phyloP scores from a whole-genome alignment of 2,113 vertebrate species.

The Pluvianellus socialis region DNA sequence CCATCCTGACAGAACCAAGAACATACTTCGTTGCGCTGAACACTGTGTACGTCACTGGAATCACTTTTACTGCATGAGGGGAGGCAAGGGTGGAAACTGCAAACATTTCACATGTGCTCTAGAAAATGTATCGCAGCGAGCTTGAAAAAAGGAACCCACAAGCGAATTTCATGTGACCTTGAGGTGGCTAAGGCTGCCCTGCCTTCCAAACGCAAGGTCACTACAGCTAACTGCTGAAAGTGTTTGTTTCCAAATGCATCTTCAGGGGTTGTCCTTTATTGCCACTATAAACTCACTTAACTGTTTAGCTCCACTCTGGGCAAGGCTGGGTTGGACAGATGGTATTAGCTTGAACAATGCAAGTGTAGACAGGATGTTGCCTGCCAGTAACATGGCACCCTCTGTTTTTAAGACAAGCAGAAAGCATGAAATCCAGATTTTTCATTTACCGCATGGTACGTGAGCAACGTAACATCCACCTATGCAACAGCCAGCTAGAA shows the following conservation, averaged over 20 bases:
- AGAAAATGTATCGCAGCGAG: background rate
- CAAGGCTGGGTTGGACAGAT: background rate
- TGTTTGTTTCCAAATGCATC: conserved; percentile 44
- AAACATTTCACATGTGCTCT: background rate
- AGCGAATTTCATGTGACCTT: background rate
- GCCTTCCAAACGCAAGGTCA: background rate
- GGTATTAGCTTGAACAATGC: background rate
- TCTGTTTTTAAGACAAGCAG: background rate
- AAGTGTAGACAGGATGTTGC: background rate
- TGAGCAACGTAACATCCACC: background rate
- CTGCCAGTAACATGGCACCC: background rate
- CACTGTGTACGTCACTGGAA: background rate
- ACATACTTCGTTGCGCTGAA: background rate
- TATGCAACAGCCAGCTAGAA: background rate
- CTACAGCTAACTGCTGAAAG: background rate
- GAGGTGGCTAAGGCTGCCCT: background rate
- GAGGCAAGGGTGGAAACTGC: background rate
- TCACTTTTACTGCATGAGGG: background rate
- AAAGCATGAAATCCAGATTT: background rate
- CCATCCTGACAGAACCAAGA: background rate
- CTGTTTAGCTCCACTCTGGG: background rate
- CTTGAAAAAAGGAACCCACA: background rate
- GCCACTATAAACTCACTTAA: background rate
- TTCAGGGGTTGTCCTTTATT: background rate
- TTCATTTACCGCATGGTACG: background rate